Evolutionary conservation across 2,113 vertebrate species (phyloP).

Genomic region (Cyrtonyx montezumae): DNA sequence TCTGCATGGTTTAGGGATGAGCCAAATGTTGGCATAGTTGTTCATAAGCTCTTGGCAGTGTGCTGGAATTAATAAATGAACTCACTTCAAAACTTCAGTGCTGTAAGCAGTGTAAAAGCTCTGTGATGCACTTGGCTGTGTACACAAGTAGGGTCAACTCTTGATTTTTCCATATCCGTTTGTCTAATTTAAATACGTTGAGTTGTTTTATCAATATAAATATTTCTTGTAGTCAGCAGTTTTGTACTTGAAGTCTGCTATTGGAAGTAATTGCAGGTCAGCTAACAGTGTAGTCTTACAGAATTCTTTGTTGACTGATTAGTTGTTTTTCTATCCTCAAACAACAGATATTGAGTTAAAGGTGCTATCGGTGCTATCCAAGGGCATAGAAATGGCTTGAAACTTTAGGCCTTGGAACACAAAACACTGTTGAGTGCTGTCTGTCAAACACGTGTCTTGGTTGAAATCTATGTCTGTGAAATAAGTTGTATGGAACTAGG

Average conservation of each 20-base stretch:
- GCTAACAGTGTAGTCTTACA: neutral
- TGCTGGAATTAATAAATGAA: slow-evolving; percentile 16
- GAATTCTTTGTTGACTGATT: neutral
- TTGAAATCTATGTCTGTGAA: neutral
- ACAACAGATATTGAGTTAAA: neutral
- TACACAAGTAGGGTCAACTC: neutral
- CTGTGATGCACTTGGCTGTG: neutral
- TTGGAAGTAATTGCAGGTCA: neutral
- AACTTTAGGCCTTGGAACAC: no score
- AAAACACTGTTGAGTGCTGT: neutral
- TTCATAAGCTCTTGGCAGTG: neutral
- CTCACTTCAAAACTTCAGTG: neutral
- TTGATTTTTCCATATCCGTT: neutral
- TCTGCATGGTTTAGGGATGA: neutral
- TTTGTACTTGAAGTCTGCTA: neutral
- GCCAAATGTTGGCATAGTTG: neutral
- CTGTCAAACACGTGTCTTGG: neutral
- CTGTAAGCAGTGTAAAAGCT: neutral
- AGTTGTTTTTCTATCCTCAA: neutral
- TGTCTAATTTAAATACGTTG: neutral
- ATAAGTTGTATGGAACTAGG: neutral
- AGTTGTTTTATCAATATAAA: neutral
- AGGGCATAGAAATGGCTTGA: neutral
- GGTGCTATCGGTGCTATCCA: neutral
- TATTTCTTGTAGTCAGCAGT: neutral